Evolutionary conservation across 2,113 vertebrate species (phyloP).

Genomic region (Chrysochloris asiatica): DNA sequence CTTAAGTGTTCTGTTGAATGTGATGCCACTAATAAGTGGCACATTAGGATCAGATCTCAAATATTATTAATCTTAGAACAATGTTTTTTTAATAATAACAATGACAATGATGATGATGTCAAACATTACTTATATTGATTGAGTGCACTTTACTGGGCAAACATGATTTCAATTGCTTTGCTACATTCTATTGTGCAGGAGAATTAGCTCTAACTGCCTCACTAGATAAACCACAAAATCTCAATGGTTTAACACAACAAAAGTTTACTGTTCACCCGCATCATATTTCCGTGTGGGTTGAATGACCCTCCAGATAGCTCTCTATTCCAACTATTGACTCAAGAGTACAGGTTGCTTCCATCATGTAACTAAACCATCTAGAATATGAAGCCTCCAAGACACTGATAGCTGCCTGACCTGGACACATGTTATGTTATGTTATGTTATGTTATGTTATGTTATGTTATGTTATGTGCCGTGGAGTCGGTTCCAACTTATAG

Average conservation of each 20-base stretch:
- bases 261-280: slow-evolving; percentile 6
- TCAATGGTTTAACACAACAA: background rate
- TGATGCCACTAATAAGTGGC: background rate
- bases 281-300: background rate
- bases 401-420: background rate
- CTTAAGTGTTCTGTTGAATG: background rate
- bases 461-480: no score
- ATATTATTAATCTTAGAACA: background rate
- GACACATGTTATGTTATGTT: no score
- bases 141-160: background rate
- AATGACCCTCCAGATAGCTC: background rate
- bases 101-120: background rate
- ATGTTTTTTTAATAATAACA: background rate
- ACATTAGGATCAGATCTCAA: slow-evolving; percentile 23
- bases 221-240: slow-evolving; percentile 8
- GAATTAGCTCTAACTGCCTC: background rate
- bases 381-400: background rate
- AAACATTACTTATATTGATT: background rate
- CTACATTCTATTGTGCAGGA: background rate
- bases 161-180: background rate
- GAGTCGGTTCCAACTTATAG: no score
- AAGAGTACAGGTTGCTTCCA: background rate
- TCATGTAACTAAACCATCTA: background rate
- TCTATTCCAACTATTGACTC: background rate
- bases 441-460: no score